Percentiles rank a stretch among this genome's conserved stretches.
phyloP scores from a whole-genome alignment of 2,797 vertebrate genomes.

The Paramormyrops hopkinsi region DNA sequence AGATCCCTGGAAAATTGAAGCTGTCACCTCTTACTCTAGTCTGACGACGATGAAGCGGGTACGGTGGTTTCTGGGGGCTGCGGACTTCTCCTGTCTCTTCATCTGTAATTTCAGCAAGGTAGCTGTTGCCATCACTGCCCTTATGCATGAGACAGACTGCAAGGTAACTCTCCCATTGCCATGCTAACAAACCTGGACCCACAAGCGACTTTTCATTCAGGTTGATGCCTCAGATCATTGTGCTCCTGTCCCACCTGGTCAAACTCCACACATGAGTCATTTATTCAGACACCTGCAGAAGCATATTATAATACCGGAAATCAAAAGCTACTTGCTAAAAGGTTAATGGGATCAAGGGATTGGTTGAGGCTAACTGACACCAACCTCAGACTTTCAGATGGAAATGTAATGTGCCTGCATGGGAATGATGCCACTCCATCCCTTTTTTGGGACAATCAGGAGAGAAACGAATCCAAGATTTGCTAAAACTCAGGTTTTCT shows the following conservation, averaged over 20 bases:
- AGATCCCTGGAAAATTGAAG: not conserved
- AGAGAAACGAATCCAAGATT: not conserved
- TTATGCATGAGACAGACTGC: not conserved
- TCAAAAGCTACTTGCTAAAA: not conserved
- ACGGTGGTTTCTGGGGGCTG: not conserved
- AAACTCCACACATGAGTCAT: not conserved
- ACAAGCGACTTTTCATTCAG: not conserved
- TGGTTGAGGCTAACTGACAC: not conserved
- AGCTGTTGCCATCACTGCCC: not conserved
- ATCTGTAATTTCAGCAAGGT: not conserved
- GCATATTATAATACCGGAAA: not conserved
- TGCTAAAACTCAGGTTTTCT: not conserved
- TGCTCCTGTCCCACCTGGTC: not conserved
- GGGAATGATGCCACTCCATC: not conserved
- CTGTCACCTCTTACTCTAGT: not conserved
- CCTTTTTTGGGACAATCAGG: not conserved
- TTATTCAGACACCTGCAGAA: not conserved
- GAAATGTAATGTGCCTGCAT: not conserved
- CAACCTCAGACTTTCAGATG: not conserved
- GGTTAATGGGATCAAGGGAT: not conserved
- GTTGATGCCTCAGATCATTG: not conserved
- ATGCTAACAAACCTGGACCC: not conserved
- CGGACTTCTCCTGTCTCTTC: not conserved
- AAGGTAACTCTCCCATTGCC: not conserved
- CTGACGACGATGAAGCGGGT: not conserved